Percentiles rank a stretch among this genome's conserved stretches.
Conservation (phyloP, 2,888 invertebrate genomes). For the Ptychoptera contaminata region DNA sequence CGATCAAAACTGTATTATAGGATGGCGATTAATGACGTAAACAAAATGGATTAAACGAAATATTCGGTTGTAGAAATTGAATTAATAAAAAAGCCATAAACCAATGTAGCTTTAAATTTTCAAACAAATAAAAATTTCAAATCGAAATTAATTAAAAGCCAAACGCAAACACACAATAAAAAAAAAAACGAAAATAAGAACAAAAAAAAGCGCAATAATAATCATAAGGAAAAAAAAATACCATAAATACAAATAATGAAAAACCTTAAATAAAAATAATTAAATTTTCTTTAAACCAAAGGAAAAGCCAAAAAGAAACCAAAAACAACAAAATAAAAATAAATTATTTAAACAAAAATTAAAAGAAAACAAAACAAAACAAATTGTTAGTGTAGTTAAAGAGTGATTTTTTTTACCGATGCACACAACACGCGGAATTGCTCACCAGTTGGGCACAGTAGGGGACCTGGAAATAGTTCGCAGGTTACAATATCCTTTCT, state of each 20-base stretch:
- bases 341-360: too few species aligned
- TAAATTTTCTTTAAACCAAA: not conserved
- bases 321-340: slow-evolving; percentile 2
- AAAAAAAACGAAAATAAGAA: slow-evolving; percentile 1
- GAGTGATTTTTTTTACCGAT: slow-evolving; percentile 81
- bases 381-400: slow-evolving; percentile 20
- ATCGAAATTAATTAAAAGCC: too few species aligned
- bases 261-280: not conserved
- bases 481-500: slow-evolving; percentile 8
- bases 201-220: slow-evolving; percentile 1
- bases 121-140: too few species aligned
- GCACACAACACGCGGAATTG: slow-evolving; percentile 90
- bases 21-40: too few species aligned
- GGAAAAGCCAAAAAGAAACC: not conserved
- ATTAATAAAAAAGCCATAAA: too few species aligned
- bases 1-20: too few species aligned
- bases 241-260: not conserved
- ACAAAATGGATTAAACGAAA: too few species aligned
- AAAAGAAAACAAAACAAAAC: slow-evolving; percentile 5
- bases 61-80: too few species aligned
- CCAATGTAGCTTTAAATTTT: too few species aligned
- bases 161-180: not conserved
- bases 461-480: slow-evolving; percentile 51
- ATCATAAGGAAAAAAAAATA: not conserved
- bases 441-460: slow-evolving; percentile 89